A percentile compares a stretch with the other conserved stretches of the same genome.
Evolutionary conservation across 2,888 invertebrate species (phyloP).

Genomic region (Carcina quercana): DNA sequence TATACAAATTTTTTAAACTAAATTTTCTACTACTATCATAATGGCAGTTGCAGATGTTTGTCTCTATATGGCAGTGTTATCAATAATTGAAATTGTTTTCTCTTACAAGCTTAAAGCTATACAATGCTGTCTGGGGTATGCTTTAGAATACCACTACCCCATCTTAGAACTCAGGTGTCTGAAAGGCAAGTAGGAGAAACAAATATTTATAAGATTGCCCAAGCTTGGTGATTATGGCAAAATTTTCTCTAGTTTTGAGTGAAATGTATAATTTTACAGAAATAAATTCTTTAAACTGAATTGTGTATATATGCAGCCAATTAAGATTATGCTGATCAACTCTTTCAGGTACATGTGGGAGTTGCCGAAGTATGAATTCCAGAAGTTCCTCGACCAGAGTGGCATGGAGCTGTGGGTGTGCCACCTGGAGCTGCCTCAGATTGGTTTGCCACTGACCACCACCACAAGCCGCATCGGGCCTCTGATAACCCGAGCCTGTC

Average conservation of each 20-base stretch:
- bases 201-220: no score
- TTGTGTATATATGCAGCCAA: background rate
- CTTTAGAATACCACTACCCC: no score
- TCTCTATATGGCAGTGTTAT: no score
- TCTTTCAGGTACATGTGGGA: constrained; percentile 51
- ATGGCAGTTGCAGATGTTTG: background rate
- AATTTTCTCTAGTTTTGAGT: background rate
- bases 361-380: constrained; percentile 44
- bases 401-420: constrained; percentile 44
- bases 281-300: background rate
- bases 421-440: constrained; percentile 44
- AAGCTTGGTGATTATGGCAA: no score
- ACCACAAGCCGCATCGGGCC: constrained; percentile 42
- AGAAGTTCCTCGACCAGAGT: constrained; percentile 35
- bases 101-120: no score
- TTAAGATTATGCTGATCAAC: background rate
- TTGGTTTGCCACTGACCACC: constrained; percentile 40
- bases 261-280: background rate
- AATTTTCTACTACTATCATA: constrained; percentile 1
- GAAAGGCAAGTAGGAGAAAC: no score
- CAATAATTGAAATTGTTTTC: no score
- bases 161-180: no score
- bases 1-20: background rate
- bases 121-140: no score
- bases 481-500: constrained; percentile 33